phyloP scores from a whole-genome alignment of 2,797 vertebrate species.

The Petrocephalus schoutedeni region DNA sequence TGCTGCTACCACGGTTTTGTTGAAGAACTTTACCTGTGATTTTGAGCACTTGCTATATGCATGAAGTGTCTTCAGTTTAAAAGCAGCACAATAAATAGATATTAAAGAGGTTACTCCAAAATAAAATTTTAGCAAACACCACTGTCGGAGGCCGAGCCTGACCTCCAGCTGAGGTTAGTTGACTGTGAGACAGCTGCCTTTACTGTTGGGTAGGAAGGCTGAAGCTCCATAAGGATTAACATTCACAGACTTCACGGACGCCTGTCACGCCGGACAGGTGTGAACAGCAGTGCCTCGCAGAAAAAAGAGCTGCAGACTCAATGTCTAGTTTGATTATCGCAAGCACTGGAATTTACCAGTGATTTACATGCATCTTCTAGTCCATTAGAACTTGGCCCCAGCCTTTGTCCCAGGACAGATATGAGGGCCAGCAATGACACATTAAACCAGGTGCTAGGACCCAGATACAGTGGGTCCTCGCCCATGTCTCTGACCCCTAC shows the following conservation, averaged over 20 bases:
- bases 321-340: slow-evolving; percentile 40
- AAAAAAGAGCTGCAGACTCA: neutral
- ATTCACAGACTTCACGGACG: slow-evolving; percentile 41
- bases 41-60: neutral
- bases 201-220: slow-evolving; percentile 34
- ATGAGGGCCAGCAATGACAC: neutral
- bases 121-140: neutral
- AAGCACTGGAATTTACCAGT: slow-evolving; percentile 40
- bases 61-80: neutral
- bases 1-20: neutral
- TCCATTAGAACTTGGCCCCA: slow-evolving; percentile 32
- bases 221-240: slow-evolving; percentile 46
- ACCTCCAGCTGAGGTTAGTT: neutral
- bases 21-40: neutral
- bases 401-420: slow-evolving; percentile 15
- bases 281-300: slow-evolving; percentile 18
- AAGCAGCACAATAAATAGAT: neutral
- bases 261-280: slow-evolving; percentile 53
- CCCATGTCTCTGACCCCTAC: neutral
- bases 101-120: neutral
- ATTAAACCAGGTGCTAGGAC: neutral
- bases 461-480: neutral
- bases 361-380: slow-evolving; percentile 40
- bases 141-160: neutral
- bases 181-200: neutral